phyloP scores from a whole-genome alignment of 2,888 invertebrate species.

The Caenorhabditis japonica region DNA sequence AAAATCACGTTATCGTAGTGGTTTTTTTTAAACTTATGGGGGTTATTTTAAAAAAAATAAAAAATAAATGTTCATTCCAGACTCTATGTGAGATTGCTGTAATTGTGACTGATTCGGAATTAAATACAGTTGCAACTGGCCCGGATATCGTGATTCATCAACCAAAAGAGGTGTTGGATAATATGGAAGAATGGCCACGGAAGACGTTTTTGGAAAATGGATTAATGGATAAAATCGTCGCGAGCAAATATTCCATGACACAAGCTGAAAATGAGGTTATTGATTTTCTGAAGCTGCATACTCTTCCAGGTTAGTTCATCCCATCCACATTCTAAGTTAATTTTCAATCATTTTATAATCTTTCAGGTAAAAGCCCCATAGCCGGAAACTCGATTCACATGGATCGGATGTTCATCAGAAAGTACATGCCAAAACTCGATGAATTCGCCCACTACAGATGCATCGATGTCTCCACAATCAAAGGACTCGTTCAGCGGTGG shows the following conservation, averaged over 20 bases:
- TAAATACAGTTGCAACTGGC: slow-evolving; percentile 66
- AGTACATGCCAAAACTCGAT: slow-evolving; percentile 87
- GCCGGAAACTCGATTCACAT: slow-evolving; percentile 73
- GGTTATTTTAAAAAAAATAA: no score
- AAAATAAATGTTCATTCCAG: slow-evolving; percentile 78
- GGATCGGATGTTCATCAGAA: slow-evolving; percentile 76
- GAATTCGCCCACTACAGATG: slow-evolving; percentile 90
- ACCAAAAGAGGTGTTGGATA: slow-evolving; percentile 83
- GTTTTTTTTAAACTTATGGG: no score
- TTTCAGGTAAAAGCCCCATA: slow-evolving; percentile 61
- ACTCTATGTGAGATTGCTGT: slow-evolving; percentile 91
- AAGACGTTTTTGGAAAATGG: slow-evolving; percentile 89
- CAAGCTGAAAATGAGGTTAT: slow-evolving; percentile 56
- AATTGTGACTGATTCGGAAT: slow-evolving; percentile 85
- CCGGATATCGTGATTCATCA: slow-evolving; percentile 87
- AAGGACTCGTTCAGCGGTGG: slow-evolving; percentile 82
- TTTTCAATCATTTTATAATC: background rate
- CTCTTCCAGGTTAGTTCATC: slow-evolving; percentile 21
- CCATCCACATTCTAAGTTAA: background rate
- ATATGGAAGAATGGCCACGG: slow-evolving; percentile 89
- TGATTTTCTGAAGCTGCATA: slow-evolving; percentile 44
- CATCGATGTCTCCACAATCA: slow-evolving; percentile 91
- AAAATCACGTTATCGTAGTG: no score
- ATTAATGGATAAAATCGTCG: slow-evolving; percentile 83
- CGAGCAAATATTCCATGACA: slow-evolving; percentile 49